Evolutionary conservation across 2,888 invertebrate genomes (phyloP).

Genomic region (Ametastegia equiseti): DNA sequence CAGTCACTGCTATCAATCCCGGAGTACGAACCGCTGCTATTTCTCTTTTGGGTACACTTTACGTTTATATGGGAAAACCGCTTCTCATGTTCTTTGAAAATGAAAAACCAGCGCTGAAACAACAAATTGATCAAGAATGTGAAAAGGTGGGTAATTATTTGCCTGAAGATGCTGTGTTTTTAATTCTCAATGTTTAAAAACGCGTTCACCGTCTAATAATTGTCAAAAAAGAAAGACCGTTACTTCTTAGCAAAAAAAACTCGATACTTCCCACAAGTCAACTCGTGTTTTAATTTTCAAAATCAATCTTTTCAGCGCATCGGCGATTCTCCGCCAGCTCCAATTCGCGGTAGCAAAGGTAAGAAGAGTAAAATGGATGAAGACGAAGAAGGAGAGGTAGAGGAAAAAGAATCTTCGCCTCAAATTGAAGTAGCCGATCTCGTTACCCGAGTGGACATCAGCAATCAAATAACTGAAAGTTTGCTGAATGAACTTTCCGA

Average conservation of each 20-base stretch:
- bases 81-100: slow-evolving; percentile 89
- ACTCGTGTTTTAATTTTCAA: neutral
- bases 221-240: slow-evolving; percentile 39
- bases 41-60: slow-evolving; percentile 85
- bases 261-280: neutral
- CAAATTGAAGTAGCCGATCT: slow-evolving; percentile 80
- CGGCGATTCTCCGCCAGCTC: slow-evolving; percentile 64
- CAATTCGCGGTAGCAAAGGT: slow-evolving; percentile 63
- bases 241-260: neutral
- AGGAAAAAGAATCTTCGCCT: slow-evolving; percentile 77
- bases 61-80: slow-evolving; percentile 88
- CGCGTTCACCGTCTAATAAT: too few species aligned
- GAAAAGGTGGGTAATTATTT: slow-evolving; percentile 82
- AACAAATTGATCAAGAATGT: slow-evolving; percentile 91
- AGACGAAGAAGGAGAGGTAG: slow-evolving; percentile 76
- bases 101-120: slow-evolving; percentile 90
- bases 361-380: slow-evolving; percentile 72
- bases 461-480: slow-evolving; percentile 88
- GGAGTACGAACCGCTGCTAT: slow-evolving; percentile 89
- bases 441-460: slow-evolving; percentile 88
- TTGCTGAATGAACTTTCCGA: slow-evolving; percentile 89
- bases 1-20: slow-evolving; percentile 90
- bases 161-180: neutral
- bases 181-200: neutral
- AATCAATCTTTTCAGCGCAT: slow-evolving; percentile 56